Evolutionary conservation across 2,888 invertebrate species (phyloP).

Genomic region (Strigamia maritima): DNA sequence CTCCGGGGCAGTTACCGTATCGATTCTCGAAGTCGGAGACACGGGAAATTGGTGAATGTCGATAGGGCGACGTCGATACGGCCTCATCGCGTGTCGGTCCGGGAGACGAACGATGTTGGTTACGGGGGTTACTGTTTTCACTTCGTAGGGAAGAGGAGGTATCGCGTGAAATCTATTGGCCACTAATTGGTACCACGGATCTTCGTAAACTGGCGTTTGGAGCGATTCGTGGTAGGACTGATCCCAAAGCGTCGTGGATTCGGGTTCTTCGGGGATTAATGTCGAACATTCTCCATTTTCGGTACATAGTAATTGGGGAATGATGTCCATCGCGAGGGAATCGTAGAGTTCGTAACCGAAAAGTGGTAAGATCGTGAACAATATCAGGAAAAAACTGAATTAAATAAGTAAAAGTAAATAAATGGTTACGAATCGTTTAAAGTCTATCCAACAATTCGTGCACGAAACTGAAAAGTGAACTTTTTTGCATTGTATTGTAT

Average conservation of each 20-base stretch:
- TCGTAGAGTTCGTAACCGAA: background rate
- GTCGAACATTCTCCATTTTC: background rate
- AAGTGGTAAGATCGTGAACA: too few species aligned
- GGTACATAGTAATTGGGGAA: background rate
- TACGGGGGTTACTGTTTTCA: background rate
- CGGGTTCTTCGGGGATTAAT: background rate
- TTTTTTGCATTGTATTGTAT: too few species aligned
- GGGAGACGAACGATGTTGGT: conserved; percentile 32
- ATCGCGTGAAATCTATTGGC: conserved; percentile 24
- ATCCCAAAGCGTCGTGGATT: background rate
- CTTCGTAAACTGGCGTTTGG: background rate
- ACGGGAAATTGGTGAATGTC: background rate
- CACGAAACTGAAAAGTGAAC: too few species aligned
- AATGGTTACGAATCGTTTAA: too few species aligned
- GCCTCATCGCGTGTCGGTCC: background rate
- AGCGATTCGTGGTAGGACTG: background rate
- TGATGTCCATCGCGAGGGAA: background rate
- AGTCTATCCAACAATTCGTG: too few species aligned
- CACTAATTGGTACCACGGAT: conserved; percentile 28
- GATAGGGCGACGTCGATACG: background rate
- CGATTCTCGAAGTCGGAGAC: background rate
- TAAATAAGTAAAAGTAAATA: too few species aligned
- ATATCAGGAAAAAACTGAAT: too few species aligned
- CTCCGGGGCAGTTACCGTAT: background rate
- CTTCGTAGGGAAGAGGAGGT: background rate